Base-by-base conservation (phyloP, 2,888 invertebrate genomes). In the Luperina testacea region DNA sequence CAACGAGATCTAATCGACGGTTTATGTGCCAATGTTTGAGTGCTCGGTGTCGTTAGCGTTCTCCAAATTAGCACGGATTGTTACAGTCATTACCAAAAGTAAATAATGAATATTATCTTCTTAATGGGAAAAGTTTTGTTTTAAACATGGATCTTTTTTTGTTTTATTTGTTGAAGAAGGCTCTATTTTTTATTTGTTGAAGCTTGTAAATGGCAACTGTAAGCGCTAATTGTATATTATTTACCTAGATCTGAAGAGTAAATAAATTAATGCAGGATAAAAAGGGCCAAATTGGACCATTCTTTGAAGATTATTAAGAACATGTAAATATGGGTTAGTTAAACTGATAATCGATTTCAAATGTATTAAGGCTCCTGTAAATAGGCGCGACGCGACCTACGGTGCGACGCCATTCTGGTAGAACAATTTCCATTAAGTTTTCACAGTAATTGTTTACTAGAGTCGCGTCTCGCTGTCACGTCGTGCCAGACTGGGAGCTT, bases 1-100 rank as follows among this genome's bases (percentile, higher is more conserved):
- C 61, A 61, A 77, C 27, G 72, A 24, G 27, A 69, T 72, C 61
- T 27, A 48, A 24, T 70, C 45, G 11, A 72, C 65, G 20, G 27
- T 27, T 71, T 13, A 13, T 17, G n/a, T 53, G 51, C 17, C 7
- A 13, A n/a, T 32, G 24, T 15, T 9, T 53, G 17, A 63, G 32
- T 51, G 27, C 9, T 8, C 20, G 20, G 11, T 42, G 11, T 42
- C 15, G 48, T 61, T 53, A 67, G 38, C 32, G 17, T 78, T 57
- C 42, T 65, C 9, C 38, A 27, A 67, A 38, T 42, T 3, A 17
- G 13, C 13, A 20, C 48, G 6, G 61, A 38, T 72, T 20, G 45
- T 20, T 32, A n/a, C n/a, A 57, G 13, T 20, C 0, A 59, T 45
- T n/a, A 57, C 24, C 11, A 72, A 51, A 71, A 57, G 27, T 27